These are phyloP conservation scores for Zingel zingel DNA, from an alignment of 2,113 vertebrate species.

Conservation along the genomic window DNA sequence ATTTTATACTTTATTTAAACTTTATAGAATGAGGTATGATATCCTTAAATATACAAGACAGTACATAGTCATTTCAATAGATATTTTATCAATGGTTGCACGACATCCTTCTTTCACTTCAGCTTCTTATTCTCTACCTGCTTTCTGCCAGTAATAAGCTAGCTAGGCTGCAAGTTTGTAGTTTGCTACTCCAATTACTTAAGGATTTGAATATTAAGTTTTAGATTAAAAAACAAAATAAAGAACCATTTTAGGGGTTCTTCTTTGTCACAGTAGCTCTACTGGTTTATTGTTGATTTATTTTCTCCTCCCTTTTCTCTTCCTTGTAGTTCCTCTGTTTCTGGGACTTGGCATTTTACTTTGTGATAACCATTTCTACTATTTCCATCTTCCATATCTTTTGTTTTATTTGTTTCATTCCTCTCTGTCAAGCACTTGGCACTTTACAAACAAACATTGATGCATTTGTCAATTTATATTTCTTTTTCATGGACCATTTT, in stretches of 20 bases:
- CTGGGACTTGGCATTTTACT: conserved; percentile 98
- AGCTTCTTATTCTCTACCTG: background rate
- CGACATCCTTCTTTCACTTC: conserved; percentile 31
- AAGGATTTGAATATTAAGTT: background rate
- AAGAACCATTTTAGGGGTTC: background rate
- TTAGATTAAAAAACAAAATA: background rate
- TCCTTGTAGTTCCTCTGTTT: conserved; percentile 92
- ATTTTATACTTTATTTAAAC: background rate
- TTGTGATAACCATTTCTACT: conserved; percentile 96
- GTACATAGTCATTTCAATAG: background rate
- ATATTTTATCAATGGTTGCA: conserved; percentile 34
- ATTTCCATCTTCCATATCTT: conserved; percentile 83
- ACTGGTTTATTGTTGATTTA: conserved; percentile 32
- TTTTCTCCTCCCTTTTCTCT: conserved; percentile 69
- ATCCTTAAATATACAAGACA: background rate
- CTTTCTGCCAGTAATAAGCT: background rate
- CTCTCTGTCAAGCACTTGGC: conserved; percentile 81
- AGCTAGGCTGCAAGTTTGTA: background rate
- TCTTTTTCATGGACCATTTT: conserved; percentile 32
- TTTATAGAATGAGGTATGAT: background rate
- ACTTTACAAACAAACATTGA: conserved; percentile 80
- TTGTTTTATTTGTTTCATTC: conserved; percentile 53
- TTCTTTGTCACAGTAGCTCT: background rate
- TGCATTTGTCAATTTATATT: conserved; percentile 39
- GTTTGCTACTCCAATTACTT: background rate